phyloP scores from a whole-genome alignment of 2,797 vertebrate genomes.

The Falco naumanni region DNA sequence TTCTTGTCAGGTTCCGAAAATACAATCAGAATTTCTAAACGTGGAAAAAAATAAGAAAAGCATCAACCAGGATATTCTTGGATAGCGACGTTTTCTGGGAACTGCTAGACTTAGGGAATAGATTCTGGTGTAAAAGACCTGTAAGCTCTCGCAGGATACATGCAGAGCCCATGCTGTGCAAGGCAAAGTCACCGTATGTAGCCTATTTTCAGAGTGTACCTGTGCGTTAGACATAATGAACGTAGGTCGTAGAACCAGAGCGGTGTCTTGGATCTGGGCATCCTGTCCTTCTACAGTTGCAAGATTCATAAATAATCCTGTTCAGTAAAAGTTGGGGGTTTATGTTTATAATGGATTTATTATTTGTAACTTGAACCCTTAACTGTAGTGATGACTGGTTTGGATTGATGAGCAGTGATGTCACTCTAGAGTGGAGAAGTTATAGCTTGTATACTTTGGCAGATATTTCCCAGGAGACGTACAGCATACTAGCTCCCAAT shows the following conservation, averaged over 20 bases:
- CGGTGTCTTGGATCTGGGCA: neutral
- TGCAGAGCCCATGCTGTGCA: fast-evolving
- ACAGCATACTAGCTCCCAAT: neutral
- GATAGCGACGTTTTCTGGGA: neutral
- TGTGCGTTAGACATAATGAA: neutral
- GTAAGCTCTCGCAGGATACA: neutral
- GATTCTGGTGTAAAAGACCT: neutral
- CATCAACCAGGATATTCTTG: neutral
- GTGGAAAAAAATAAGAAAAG: neutral
- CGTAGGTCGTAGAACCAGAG: neutral
- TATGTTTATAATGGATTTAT: neutral
- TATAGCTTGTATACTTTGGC: neutral
- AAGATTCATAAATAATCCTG: neutral
- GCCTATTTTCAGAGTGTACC: neutral
- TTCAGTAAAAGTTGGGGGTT: neutral
- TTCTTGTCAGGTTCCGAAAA: neutral
- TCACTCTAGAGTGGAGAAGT: neutral
- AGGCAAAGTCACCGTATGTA: neutral
- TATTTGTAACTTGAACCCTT: neutral
- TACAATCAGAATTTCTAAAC: neutral
- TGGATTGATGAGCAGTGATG: neutral
- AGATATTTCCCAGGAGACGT: neutral
- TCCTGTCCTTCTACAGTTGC: fast-evolving
- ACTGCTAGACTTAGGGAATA: neutral
- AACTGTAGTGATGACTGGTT: neutral